Percentiles rank a stretch among this genome's conserved stretches.
Conservation (phyloP, 2,797 vertebrate species). For the Eulemur albifrons region DNA sequence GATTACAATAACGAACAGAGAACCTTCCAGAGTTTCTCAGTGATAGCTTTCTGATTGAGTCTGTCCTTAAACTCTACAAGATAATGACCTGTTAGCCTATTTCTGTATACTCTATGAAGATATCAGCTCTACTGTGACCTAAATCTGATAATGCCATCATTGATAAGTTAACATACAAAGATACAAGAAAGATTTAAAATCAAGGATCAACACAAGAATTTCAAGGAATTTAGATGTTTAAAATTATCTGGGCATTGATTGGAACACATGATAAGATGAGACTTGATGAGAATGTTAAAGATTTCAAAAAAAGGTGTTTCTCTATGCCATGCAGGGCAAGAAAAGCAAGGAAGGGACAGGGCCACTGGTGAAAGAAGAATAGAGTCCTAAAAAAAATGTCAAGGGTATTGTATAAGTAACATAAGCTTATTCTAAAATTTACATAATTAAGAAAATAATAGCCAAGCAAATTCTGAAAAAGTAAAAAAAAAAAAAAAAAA, state of each 20-base stretch:
- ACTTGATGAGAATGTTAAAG: background rate
- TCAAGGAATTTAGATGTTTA: background rate
- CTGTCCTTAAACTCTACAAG: background rate
- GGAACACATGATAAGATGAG: background rate
- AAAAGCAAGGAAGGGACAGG: background rate
- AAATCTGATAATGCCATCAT: background rate
- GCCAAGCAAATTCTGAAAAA: background rate
- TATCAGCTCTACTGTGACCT: background rate
- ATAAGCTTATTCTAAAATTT: background rate
- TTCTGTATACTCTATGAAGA: background rate
- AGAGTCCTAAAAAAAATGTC: background rate
- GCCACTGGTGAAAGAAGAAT: background rate
- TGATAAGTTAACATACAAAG: background rate
- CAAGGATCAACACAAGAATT: background rate
- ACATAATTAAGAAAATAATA: background rate
- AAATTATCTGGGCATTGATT: background rate
- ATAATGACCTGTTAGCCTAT: background rate
- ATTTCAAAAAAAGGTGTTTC: background rate
- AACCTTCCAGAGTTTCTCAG: background rate
- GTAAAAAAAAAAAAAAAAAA: background rate
- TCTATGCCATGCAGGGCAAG: background rate
- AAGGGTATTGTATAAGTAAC: background rate
- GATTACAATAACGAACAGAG: background rate
- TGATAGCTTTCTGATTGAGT: background rate
- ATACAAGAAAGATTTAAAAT: background rate